These are phyloP conservation scores for Cydia fagiglandana DNA, from an alignment of 1,140 invertebrate species.

Conservation along the genomic window DNA sequence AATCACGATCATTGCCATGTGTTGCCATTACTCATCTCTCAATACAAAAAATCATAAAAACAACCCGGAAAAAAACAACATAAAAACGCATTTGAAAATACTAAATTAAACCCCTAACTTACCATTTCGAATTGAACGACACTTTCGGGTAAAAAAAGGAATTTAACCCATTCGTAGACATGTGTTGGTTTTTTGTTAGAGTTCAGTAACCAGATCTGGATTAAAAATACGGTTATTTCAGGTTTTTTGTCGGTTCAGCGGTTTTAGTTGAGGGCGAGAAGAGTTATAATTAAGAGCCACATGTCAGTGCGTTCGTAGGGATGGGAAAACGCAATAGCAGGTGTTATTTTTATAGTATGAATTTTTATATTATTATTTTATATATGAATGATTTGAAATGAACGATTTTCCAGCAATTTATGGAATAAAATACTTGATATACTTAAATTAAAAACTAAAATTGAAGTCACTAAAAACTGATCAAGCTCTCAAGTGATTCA, in stretches of 20 bases:
- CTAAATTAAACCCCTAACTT: slow-evolving; percentile 73
- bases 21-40: slow-evolving; percentile 63
- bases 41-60: slow-evolving; percentile 35
- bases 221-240: slow-evolving; percentile 76
- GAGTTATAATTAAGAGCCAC: slow-evolving; percentile 75
- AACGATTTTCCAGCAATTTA: too few species aligned
- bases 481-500: too few species aligned
- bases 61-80: slow-evolving; percentile 46
- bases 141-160: slow-evolving; percentile 60
- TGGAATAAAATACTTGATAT: too few species aligned
- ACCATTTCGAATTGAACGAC: slow-evolving; percentile 75
- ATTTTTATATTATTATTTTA: too few species aligned
- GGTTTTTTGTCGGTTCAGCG: slow-evolving; percentile 72
- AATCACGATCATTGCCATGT: slow-evolving; percentile 64
- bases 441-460: too few species aligned
- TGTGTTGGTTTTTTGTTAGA: slow-evolving; percentile 60
- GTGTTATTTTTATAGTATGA: neutral
- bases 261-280: slow-evolving; percentile 67
- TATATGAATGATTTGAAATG: too few species aligned
- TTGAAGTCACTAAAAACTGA: too few species aligned
- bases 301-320: slow-evolving; percentile 58
- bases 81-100: slow-evolving; percentile 60
- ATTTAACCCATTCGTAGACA: slow-evolving; percentile 75
- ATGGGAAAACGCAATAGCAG: slow-evolving; percentile 14
- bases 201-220: slow-evolving; percentile 77